Base-by-base conservation (phyloP, 2,888 invertebrate species). In the Gortyna flavago region DNA sequence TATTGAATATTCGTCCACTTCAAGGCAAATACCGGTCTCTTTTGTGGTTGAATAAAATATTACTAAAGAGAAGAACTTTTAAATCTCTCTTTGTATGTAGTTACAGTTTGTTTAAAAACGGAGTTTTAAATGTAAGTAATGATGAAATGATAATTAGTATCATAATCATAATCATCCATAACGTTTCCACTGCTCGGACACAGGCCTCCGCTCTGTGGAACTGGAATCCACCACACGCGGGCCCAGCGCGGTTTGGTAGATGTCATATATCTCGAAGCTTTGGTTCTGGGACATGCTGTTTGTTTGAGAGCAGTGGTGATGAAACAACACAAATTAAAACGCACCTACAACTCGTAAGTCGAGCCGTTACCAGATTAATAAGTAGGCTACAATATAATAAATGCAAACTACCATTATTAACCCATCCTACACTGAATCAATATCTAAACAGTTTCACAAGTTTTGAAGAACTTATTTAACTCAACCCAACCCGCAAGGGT, bases 1-100 rank as follows among this genome's bases (percentile, higher is more conserved):
- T 69, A 59, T 68, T 41, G 64, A 59, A 75, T 59, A 75, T 80
- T 57, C 48, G 76, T n/a, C 48, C 48, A 29, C 18, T 66, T 29
- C 59, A 44, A 35, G 18, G 9, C 25, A 57, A 80, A 68, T 38
- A 51, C 59, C 68, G 48, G 29, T 35, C 4, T 64, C 18, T 59
- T 48, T 59, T 51, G 29, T 65, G 57, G 41, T 80, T 32, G 11
- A 16, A 2, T 59, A 41, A 51, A 59, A 75, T 51, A 32, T 59
- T 25, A 41, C 38, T 2, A 18, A 7, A 62, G 32, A 54, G 54
- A n/a, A 11, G 7, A n/a, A 38, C 35, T 7, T 35, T 35, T 11
- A n/a, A 54, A 18, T n/a, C 18, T 57, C 2, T 57, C 18, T 67
- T 18, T 21, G 6, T 48, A 6, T 51, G 51, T 21, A 9, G 4